Base-by-base conservation (phyloP, 2,113 vertebrate species). In the Rhinolophus sinicus region DNA sequence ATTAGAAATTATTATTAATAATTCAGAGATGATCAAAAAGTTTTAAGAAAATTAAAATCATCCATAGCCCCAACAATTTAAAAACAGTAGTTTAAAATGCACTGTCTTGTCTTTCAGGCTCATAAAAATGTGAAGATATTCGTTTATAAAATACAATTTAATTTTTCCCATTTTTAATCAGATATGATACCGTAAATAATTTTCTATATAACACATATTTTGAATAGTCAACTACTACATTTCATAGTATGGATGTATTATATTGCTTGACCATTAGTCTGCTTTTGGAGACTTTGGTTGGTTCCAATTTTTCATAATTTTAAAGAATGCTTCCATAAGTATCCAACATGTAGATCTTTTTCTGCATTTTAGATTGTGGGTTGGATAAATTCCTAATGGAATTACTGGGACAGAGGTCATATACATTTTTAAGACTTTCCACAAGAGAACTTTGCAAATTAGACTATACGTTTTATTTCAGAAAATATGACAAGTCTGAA, bases 331-430 rank as follows among this genome's bases (percentile, higher is more conserved):
- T 93, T 14, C 13, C 62, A 56, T 94, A 81, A 88, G 35, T 40
- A 93, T 87, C 21, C 40, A 86, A 73, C 54, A 89, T 92, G 69
- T 85, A 94, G 85, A 88, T 88, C 11, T 72, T 80, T 95, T 58
- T 69, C 86, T 96, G 58, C 47, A 88, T 82, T 95, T 97, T 85
- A 81, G 26, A 93, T 89, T 95, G 89, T 26, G 52, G 50, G 18
- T 90, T 96, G 89, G 67, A 96, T 82, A 94, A 94, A 94, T 92
- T 97, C 83, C 95, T 96, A 97, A 97, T 86, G 94, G 67, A 97
- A 95, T 94, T 87, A 75, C 73, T 78, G 16, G 52, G 92, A 97
- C 50, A 95, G 78, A 95, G 82, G 73, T 89, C 95, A 96, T 85
- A 70, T 92, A 94, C 62, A 94, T 97, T 97, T 97, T 96, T 91